phyloP scores from a whole-genome alignment of 2,797 vertebrate species.

The Alexandromys oeconomus region DNA sequence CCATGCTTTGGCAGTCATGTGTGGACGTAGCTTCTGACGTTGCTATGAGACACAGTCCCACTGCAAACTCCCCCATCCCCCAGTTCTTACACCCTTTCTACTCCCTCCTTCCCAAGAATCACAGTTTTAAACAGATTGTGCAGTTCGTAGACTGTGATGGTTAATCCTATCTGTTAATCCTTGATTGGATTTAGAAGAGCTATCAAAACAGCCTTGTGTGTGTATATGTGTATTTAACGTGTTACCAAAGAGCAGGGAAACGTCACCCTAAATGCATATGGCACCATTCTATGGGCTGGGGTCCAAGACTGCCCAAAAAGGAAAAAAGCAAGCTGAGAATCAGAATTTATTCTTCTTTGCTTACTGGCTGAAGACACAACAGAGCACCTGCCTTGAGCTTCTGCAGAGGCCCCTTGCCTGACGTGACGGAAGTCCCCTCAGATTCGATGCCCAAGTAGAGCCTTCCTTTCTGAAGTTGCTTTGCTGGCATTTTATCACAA shows the following conservation, averaged over 20 bases:
- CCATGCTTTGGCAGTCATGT: not conserved
- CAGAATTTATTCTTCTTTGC: not conserved
- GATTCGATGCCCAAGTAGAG: not conserved
- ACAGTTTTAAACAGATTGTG: not conserved
- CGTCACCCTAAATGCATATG: not conserved
- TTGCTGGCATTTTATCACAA: not conserved
- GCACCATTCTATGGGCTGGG: not conserved
- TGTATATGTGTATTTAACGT: not conserved
- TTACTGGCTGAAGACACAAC: not conserved
- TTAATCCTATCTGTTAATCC: not conserved
- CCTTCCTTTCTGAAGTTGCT: not conserved
- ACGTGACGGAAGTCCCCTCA: rapidly evolving
- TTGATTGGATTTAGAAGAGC: not conserved
- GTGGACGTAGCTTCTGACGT: not conserved
- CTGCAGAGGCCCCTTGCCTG: not conserved
- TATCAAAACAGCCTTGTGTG: not conserved
- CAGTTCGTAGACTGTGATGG: not conserved
- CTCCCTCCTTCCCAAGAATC: not conserved
- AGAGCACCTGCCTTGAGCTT: not conserved
- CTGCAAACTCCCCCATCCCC: no score
- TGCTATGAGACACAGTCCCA: not conserved
- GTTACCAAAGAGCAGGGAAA: not conserved
- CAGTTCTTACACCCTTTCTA: not conserved
- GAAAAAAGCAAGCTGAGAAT: not conserved
- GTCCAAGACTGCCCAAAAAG: not conserved